A percentile compares a stretch with the other conserved stretches of the same genome.
Evolutionary conservation across 2,888 invertebrate genomes (phyloP).

Genomic region (Ellobium chinense): DNA sequence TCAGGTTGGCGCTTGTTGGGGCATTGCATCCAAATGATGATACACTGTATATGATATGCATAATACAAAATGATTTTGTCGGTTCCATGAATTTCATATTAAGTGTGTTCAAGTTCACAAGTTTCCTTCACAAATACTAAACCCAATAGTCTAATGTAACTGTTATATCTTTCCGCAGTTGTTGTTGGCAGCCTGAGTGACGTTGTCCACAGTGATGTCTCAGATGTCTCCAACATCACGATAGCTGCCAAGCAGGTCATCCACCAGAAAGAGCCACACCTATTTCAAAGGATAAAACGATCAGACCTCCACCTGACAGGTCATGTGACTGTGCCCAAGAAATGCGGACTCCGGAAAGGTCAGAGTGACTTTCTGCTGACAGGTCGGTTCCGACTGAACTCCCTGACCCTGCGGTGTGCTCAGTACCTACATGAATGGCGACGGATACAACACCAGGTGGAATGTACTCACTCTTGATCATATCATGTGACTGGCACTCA

Average conservation of each 20-base stretch:
- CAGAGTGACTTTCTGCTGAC: constrained; percentile 67
- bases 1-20: too few species aligned
- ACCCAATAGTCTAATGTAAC: neutral
- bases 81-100: too few species aligned
- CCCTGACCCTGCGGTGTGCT: constrained; percentile 62
- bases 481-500: too few species aligned
- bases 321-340: constrained; percentile 57
- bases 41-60: too few species aligned
- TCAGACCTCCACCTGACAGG: constrained; percentile 57
- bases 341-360: constrained; percentile 62
- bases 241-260: constrained; percentile 63
- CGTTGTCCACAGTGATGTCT: constrained; percentile 51
- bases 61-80: too few species aligned
- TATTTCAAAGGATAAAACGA: constrained; percentile 45
- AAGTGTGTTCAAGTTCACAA: too few species aligned
- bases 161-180: constrained; percentile 55
- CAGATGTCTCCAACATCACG: constrained; percentile 58
- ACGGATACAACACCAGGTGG: constrained; percentile 48
- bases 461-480: constrained; percentile 36
- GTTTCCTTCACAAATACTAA: neutral
- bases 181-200: constrained; percentile 62
- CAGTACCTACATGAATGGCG: constrained; percentile 68
- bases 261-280: constrained; percentile 53
- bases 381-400: constrained; percentile 65
- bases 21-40: too few species aligned